Evolutionary conservation across 2,113 vertebrate genomes (phyloP), one percentile per base, ranked within the genome.

Genomic region (Herpailurus yagouaroundi): DNA sequence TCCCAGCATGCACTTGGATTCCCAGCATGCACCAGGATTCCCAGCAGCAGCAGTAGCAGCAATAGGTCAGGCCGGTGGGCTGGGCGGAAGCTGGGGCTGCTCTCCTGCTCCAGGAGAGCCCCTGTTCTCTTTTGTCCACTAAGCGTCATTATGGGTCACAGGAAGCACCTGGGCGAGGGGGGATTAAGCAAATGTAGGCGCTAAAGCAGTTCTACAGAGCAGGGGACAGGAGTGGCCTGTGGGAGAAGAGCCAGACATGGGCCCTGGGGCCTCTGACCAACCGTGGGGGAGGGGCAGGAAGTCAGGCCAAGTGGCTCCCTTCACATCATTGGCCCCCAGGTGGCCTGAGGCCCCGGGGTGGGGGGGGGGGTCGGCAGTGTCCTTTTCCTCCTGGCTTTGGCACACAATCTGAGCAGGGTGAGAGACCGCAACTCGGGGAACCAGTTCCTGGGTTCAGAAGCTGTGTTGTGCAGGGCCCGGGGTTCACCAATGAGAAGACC

Each of bases 41-140:
- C 95, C 97, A 98, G 95, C 95, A 98, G 94, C 93, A 98, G 98
- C 98, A 98, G 97, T 77, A 97, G 95, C 97, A 98, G 98, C 97
- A 98, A 97, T 96, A 97, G 95, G 97, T 97, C 86, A 18, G 31
- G 79, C 94, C 88, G 97, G 91, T 97, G 79, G 66, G 97, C 92
- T 19, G 57, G 83, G 95, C 41, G 7, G 94, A 98, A 98, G 97
- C 97, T 92, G 94, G 83, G 86, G 79, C 13, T 1, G 91, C 97
- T 94, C 96, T 97, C 93, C 97, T 98, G 98, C 97, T 92, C 88
- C 60, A 91, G 64, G 93, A 85, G 95, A 98, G 96, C 92, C 57
- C 69, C 86, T 29, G 48, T 88, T 97, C 96, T 98, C 93, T 92
- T 96, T 96, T 83, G 79, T 97, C 97, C 7, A n/a, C 96, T 97